These are phyloP conservation scores for Prionailurus bengalensis DNA, from an alignment of 2,113 vertebrate genomes.

Conservation along the genomic window DNA sequence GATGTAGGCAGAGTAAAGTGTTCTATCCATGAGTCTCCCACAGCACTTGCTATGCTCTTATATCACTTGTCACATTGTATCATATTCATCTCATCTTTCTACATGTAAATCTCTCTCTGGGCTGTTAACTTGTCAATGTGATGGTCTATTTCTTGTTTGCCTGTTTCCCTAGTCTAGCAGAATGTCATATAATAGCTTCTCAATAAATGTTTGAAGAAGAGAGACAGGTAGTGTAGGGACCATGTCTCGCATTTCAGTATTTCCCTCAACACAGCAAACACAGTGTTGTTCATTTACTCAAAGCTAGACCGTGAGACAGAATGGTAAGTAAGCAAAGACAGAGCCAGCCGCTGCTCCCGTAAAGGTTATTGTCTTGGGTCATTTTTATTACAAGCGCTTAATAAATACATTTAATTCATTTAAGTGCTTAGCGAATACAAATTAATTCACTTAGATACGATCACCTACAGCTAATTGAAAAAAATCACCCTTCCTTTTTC, in stretches of 20 bases:
- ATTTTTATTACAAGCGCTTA: not conserved
- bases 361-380: not conserved
- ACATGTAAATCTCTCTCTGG: not conserved
- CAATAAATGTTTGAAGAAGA: not conserved
- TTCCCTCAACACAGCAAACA: not conserved
- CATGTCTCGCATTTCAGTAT: not conserved
- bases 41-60: not conserved
- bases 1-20: not conserved
- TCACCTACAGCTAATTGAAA: not conserved
- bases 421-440: not conserved
- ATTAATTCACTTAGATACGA: not conserved
- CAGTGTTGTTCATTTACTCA: not conserved
- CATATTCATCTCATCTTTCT: not conserved
- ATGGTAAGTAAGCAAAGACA: not conserved
- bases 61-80: constrained; percentile 2
- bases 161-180: not conserved
- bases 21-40: not conserved
- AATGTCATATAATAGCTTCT: not conserved
- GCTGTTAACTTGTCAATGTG: not conserved
- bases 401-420: not conserved
- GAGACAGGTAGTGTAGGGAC: not conserved
- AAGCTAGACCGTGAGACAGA: not conserved
- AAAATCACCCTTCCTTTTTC: not conserved
- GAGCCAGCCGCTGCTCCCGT: too few species aligned
- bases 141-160: not conserved